Conservation (phyloP, 2,797 vertebrate genomes). For the Zalophus californianus region DNA sequence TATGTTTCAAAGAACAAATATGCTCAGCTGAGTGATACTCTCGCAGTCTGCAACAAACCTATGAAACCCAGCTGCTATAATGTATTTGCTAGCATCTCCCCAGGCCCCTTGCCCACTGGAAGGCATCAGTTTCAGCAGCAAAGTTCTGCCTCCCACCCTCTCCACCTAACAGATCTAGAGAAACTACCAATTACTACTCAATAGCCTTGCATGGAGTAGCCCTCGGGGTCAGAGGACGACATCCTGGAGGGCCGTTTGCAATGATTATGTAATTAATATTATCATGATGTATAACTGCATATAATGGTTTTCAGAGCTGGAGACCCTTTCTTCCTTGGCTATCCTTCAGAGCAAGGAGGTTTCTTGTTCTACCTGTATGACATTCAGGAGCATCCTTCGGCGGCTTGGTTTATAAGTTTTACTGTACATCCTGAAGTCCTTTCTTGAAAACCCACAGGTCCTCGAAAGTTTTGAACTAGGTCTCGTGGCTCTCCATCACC, state of each 20-base stretch:
- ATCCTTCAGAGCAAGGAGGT: slow-evolving; percentile 27
- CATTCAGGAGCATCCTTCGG: background rate
- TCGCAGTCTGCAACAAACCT: background rate
- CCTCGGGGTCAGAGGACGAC: slow-evolving; percentile 30
- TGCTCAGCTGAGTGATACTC: background rate
- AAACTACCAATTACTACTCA: slow-evolving; percentile 68
- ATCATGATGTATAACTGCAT: slow-evolving; percentile 37
- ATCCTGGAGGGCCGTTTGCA: slow-evolving; percentile 59
- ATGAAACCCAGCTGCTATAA: background rate
- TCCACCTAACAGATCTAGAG: slow-evolving; percentile 26
- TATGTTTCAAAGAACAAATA: slow-evolving; percentile 8
- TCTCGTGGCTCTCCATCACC: background rate
- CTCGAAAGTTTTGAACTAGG: background rate
- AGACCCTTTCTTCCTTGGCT: slow-evolving; percentile 56
- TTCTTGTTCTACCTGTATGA: background rate
- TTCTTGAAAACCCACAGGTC: slow-evolving; percentile 2
- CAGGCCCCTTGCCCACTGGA: background rate
- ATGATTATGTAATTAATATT: slow-evolving; percentile 68
- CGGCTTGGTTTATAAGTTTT: background rate
- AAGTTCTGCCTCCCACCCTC: background rate
- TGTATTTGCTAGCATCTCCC: background rate
- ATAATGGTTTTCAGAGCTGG: slow-evolving; percentile 41
- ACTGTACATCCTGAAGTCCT: background rate
- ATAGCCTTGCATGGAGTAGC: background rate
- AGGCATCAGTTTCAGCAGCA: background rate